phyloP scores from a whole-genome alignment of 2,888 invertebrate species.

The Meghimatium bilineatum region DNA sequence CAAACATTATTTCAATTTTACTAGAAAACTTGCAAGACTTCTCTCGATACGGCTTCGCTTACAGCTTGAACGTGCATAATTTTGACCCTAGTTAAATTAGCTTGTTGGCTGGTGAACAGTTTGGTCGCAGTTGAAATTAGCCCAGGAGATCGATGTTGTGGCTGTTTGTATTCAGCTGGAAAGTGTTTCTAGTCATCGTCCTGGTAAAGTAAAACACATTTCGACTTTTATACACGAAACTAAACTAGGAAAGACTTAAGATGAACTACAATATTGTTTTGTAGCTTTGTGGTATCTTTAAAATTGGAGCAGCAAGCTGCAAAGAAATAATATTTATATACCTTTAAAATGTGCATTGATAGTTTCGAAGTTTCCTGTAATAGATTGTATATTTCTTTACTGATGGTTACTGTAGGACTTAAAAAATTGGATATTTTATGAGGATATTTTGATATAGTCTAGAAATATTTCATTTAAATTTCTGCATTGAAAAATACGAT shows the following conservation, averaged over 20 bases:
- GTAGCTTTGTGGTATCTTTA: too few species aligned
- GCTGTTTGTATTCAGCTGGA: not conserved
- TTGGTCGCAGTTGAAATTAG: constrained; percentile 3
- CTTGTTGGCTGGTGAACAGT: not conserved
- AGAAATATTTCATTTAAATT: too few species aligned
- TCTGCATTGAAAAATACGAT: too few species aligned
- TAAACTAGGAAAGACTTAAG: not conserved
- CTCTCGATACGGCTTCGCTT: not conserved
- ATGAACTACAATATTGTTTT: not conserved
- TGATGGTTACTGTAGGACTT: too few species aligned
- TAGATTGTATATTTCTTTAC: too few species aligned
- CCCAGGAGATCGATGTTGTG: not conserved
- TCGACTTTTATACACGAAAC: not conserved
- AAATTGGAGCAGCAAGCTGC: not conserved
- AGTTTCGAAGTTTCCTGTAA: not conserved
- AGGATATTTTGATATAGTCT: too few species aligned
- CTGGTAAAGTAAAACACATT: not conserved
- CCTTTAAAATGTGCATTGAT: not conserved
- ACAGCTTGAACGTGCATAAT: not conserved
- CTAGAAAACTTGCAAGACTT: not conserved
- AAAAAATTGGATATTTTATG: too few species aligned
- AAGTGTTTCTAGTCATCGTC: not conserved
- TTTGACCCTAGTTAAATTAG: not conserved
- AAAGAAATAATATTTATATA: not conserved
- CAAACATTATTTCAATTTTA: not conserved